phyloP scores from a whole-genome alignment of 2,113 vertebrate species.

The Odontophorus gujanensis region DNA sequence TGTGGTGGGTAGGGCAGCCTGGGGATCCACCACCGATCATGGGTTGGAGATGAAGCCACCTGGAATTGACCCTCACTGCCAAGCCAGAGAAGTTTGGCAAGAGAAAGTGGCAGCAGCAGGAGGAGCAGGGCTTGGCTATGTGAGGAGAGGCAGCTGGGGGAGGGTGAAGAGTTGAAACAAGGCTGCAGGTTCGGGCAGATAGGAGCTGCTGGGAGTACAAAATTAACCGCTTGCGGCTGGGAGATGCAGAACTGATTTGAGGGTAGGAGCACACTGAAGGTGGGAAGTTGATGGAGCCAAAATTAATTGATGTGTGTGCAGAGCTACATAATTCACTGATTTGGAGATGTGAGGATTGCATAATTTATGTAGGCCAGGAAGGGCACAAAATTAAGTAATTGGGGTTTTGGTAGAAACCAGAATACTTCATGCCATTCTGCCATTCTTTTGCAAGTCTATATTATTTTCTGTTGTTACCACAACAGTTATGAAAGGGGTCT shows the following conservation, averaged over 20 bases:
- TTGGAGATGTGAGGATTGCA: constrained; percentile 23
- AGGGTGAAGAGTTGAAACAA: constrained; percentile 35
- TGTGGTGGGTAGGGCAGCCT: background rate
- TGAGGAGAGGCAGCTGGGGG: constrained; percentile 33
- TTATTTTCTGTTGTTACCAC: background rate
- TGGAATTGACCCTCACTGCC: rapidly evolving
- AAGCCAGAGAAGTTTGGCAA: background rate
- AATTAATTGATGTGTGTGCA: constrained; percentile 54
- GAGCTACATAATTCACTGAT: constrained; percentile 44
- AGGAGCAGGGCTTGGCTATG: background rate
- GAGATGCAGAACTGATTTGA: constrained; percentile 41
- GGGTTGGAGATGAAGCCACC: background rate
- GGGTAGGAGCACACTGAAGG: constrained; percentile 10
- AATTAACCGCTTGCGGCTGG: constrained; percentile 40
- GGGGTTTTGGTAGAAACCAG: constrained; percentile 53
- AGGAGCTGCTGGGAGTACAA: background rate
- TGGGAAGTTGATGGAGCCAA: constrained; percentile 61
- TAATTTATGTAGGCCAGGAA: constrained; percentile 42
- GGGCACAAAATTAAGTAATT: constrained; percentile 54
- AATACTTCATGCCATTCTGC: background rate
- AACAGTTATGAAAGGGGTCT: background rate
- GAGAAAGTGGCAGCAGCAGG: background rate
- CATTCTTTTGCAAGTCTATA: constrained; percentile 32
- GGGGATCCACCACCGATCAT: rapidly evolving
- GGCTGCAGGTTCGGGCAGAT: constrained; percentile 65